These are phyloP conservation scores for Brachyrhaphis roseni DNA, from an alignment of 2,797 vertebrate genomes.

Conservation along the genomic window DNA sequence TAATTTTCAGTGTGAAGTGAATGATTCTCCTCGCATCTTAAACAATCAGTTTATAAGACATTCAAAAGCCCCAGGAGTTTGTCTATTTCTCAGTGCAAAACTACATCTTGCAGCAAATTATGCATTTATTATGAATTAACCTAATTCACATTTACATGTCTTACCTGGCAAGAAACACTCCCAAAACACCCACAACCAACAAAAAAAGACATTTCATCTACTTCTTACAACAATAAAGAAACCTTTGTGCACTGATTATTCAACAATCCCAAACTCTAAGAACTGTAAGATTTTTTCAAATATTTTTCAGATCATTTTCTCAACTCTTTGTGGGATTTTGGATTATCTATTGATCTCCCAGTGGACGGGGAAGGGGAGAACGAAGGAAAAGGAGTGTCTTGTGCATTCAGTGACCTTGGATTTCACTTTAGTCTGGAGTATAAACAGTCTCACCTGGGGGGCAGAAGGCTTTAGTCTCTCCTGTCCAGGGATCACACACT, in stretches of 20 bases:
- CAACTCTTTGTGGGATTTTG: background rate
- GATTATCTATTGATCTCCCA: background rate
- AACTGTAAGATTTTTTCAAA: background rate
- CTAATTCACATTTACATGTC: too few species aligned
- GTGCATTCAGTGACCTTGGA: background rate
- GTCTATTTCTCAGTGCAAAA: too few species aligned
- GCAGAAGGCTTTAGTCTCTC: conserved; percentile 1
- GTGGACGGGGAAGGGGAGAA: background rate
- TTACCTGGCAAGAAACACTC: background rate
- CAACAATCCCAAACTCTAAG: background rate
- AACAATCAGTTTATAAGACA: too few species aligned
- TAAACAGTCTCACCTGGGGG: background rate
- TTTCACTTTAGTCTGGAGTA: background rate
- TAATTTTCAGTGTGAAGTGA: too few species aligned
- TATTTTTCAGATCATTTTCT: background rate
- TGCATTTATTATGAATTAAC: too few species aligned
- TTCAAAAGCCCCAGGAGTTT: too few species aligned
- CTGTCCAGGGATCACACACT: background rate
- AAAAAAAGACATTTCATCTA: background rate
- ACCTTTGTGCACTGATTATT: background rate
- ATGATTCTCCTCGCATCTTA: too few species aligned
- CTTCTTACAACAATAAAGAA: background rate
- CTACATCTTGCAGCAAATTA: too few species aligned
- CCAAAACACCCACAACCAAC: background rate
- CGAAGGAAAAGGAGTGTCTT: background rate